These are phyloP conservation scores for Acanthosepion pharaonis DNA, from an alignment of 2,888 invertebrate species.

Conservation along the genomic window DNA sequence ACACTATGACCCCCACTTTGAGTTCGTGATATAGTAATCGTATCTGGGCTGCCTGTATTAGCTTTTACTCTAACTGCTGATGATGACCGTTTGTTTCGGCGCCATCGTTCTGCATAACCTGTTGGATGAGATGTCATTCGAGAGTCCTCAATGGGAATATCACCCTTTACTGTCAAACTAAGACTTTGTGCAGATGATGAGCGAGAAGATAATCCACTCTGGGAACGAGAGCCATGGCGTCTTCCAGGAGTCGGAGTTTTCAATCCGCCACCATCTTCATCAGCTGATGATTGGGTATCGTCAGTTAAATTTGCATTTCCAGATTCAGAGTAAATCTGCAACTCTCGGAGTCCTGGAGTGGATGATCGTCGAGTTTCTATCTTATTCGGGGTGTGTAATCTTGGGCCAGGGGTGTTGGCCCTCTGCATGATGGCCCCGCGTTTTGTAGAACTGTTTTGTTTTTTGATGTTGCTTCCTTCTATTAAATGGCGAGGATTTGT, in stretches of 20 bases:
- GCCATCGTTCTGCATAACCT: slow-evolving; percentile 39
- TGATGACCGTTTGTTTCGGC: background rate
- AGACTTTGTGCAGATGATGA: slow-evolving; percentile 38
- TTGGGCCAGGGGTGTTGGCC: slow-evolving; percentile 52
- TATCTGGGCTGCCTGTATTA: background rate
- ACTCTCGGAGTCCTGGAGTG: slow-evolving; percentile 57
- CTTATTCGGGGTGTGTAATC: slow-evolving; percentile 48
- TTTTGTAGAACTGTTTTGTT: background rate
- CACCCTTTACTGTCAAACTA: background rate
- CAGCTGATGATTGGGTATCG: slow-evolving; percentile 33
- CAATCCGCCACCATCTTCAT: background rate
- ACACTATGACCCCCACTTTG: slow-evolving; percentile 38
- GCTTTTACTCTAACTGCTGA: background rate
- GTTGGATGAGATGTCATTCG: background rate
- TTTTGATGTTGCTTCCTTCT: background rate
- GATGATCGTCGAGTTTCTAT: slow-evolving; percentile 52
- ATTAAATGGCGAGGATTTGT: background rate
- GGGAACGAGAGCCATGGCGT: background rate
- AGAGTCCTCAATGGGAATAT: background rate
- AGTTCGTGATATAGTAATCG: slow-evolving; percentile 23
- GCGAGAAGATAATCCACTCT: background rate
- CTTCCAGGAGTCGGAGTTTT: background rate
- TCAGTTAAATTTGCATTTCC: background rate
- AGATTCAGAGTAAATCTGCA: background rate
- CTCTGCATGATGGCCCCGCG: background rate